These are phyloP conservation scores for Drosophila gunungcola DNA, from an alignment of 1,140 invertebrate genomes.

Conservation along the genomic window DNA sequence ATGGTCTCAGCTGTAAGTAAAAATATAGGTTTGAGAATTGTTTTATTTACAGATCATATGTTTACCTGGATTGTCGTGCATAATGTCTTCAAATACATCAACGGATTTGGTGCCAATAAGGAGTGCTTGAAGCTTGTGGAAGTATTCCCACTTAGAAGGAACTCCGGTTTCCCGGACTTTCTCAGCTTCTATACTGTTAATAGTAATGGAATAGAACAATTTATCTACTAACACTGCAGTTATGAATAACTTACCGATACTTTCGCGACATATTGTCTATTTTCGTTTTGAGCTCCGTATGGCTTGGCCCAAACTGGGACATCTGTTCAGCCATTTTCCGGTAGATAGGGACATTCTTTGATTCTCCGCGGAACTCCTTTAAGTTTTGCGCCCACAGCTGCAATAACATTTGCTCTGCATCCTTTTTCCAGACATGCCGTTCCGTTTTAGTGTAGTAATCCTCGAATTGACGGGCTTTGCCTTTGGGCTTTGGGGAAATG, in stretches of 20 bases:
- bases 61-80: constrained; percentile 35
- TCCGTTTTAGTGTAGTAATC: constrained; percentile 24
- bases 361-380: constrained; percentile 22
- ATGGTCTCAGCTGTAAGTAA: background rate
- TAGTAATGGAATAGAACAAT: background rate
- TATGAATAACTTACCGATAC: constrained; percentile 33
- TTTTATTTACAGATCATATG: too few relatives aligned
- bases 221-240: too few relatives aligned
- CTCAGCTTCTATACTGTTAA: constrained; percentile 36
- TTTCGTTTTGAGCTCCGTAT: constrained; percentile 55
- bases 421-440: constrained; percentile 52
- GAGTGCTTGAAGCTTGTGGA: constrained; percentile 46
- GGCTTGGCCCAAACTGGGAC: constrained; percentile 43
- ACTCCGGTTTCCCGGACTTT: constrained; percentile 28
- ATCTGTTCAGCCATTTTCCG: constrained; percentile 45
- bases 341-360: constrained; percentile 42
- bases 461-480: background rate
- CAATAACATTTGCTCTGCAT: constrained; percentile 51
- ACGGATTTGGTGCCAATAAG: constrained; percentile 30
- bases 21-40: background rate
- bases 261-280: constrained; percentile 65
- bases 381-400: constrained; percentile 54
- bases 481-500: background rate
- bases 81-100: constrained; percentile 56
- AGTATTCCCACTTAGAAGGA: constrained; percentile 52